These are phyloP conservation scores for Rhizoglyphus robini DNA, from an alignment of 1,140 invertebrate species.

Conservation along the genomic window DNA sequence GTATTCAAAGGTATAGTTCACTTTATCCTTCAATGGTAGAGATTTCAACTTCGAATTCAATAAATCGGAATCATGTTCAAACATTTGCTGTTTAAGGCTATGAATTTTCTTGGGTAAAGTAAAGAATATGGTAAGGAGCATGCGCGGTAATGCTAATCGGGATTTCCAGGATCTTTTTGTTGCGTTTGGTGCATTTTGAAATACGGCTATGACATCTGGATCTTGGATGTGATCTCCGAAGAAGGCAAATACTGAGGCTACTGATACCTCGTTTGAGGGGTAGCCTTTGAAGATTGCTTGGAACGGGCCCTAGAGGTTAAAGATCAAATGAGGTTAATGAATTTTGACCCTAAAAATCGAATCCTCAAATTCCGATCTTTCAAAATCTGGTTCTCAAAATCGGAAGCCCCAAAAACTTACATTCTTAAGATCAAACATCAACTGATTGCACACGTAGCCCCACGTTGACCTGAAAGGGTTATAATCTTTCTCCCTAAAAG, in stretches of 20 bases:
- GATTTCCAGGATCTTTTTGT: neutral
- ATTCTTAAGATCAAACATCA: too few relatives aligned
- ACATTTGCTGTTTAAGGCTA: neutral
- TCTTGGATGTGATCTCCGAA: constrained; percentile 16
- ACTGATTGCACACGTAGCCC: too few relatives aligned
- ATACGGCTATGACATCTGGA: neutral
- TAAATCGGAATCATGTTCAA: neutral
- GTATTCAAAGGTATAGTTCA: neutral
- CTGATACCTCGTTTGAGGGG: neutral
- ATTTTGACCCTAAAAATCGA: too few relatives aligned
- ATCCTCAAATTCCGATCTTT: too few relatives aligned
- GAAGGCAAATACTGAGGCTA: neutral
- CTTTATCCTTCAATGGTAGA: neutral
- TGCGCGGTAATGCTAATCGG: neutral
- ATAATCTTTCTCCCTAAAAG: neutral
- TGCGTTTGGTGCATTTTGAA: neutral
- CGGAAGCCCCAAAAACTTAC: too few relatives aligned
- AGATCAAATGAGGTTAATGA: too few relatives aligned
- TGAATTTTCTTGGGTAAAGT: neutral
- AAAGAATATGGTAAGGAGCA: neutral
- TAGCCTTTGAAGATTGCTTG: neutral
- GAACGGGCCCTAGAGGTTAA: too few relatives aligned
- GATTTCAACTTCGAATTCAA: neutral
- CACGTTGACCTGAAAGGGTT: too few relatives aligned
- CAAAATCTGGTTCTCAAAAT: too few relatives aligned